These are phyloP conservation scores for Cebidichthys violaceus DNA, from an alignment of 2,113 vertebrate genomes.

Conservation along the genomic window DNA sequence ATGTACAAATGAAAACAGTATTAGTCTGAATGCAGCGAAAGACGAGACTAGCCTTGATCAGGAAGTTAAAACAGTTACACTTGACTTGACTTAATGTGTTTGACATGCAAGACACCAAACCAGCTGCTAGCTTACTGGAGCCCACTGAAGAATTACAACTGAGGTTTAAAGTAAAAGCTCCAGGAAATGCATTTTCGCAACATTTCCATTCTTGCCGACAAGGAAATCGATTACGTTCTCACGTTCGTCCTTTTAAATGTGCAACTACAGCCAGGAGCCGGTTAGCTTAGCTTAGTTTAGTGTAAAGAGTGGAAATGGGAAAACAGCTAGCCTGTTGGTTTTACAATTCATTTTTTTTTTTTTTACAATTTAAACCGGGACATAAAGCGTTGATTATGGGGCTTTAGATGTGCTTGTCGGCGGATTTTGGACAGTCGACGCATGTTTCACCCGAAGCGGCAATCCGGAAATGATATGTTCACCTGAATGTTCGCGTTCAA, in stretches of 20 bases:
- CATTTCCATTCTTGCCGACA: neutral
- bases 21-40: neutral
- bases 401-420: no score
- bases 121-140: neutral
- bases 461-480: no score
- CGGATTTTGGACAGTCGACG: no score
- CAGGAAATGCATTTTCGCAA: neutral
- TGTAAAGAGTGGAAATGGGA: neutral
- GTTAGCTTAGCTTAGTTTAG: neutral
- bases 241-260: neutral
- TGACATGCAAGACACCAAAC: neutral
- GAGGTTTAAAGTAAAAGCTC: neutral
- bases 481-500: no score
- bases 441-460: neutral
- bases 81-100: neutral
- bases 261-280: neutral
- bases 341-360: no score
- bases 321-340: no score
- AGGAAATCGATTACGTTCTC: neutral
- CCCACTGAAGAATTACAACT: neutral
- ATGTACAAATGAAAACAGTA: neutral
- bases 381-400: no score
- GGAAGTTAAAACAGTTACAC: conserved; percentile 9
- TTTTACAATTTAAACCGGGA: no score
- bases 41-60: neutral